Evolutionary conservation across 92 coral and sea anemone species (phyloP).

Genomic region (Zoanthus sociatus): DNA sequence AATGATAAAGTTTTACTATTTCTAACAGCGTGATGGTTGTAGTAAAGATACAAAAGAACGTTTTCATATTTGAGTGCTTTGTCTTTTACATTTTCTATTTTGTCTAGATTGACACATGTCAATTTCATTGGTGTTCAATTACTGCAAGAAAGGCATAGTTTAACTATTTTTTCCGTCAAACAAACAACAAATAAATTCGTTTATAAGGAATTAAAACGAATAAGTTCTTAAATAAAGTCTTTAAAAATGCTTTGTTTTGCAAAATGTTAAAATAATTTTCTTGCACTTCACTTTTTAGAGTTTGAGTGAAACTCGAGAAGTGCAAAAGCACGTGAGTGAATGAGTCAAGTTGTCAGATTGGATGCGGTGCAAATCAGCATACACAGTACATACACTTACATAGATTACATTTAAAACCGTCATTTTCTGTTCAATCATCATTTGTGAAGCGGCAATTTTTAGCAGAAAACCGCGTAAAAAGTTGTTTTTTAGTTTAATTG

Average conservation of each 20-base stretch:
- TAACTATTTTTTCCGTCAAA: not conserved
- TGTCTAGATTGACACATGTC: slow-evolving; percentile 4
- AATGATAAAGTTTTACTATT: too few relatives aligned
- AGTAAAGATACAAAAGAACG: not conserved
- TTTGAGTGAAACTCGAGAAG: slow-evolving; percentile 28
- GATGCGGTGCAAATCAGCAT: slow-evolving; percentile 22
- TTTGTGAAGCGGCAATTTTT: not conserved
- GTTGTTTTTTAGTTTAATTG: not conserved
- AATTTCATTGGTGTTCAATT: not conserved
- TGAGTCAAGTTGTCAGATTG: not conserved
- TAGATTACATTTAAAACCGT: not conserved
- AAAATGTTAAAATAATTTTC: not conserved
- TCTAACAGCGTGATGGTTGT: too few relatives aligned
- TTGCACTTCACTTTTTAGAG: not conserved
- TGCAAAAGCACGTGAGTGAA: slow-evolving; percentile 29
- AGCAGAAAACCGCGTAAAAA: not conserved
- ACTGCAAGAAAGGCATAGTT: not conserved
- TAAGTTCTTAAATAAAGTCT: too few relatives aligned
- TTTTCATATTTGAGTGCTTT: not conserved
- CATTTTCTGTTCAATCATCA: too few relatives aligned
- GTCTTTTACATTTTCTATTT: not conserved
- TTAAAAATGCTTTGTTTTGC: not conserved
- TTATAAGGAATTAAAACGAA: too few relatives aligned
- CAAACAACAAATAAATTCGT: too few relatives aligned
- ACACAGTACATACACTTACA: slow-evolving; percentile 28